Evolutionary conservation across 2,113 vertebrate genomes (phyloP).

Genomic region (Daboia siamensis): DNA sequence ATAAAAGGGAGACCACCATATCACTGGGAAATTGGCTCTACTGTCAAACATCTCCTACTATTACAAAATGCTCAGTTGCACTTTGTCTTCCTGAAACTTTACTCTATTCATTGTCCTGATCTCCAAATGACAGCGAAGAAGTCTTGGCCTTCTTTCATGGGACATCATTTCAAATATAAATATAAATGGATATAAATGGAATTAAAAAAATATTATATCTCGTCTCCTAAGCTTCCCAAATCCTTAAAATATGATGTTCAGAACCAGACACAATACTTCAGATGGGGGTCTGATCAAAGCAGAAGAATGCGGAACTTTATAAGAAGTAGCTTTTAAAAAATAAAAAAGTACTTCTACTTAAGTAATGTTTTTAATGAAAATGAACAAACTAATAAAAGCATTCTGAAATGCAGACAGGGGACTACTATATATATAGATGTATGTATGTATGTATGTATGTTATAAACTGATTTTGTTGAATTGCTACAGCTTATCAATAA

Average conservation of each 20-base stretch:
- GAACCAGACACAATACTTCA: background rate
- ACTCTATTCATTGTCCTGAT: background rate
- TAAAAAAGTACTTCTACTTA: background rate
- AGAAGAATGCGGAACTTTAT: background rate
- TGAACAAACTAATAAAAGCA: background rate
- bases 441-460: background rate
- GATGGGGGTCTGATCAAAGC: background rate
- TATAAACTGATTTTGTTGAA: background rate
- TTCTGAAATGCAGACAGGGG: background rate
- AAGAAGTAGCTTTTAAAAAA: background rate
- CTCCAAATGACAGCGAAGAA: background rate
- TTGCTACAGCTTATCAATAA: background rate
- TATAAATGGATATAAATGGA: no score
- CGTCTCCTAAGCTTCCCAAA: background rate
- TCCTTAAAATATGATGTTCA: background rate
- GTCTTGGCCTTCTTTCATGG: background rate
- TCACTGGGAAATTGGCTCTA: background rate
- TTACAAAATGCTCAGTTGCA: background rate
- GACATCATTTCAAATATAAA: background rate
- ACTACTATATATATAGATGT: background rate
- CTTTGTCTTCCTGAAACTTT: background rate
- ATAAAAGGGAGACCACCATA: background rate
- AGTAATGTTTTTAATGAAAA: background rate
- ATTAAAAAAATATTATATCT: background rate
- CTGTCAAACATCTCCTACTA: background rate